These are phyloP conservation scores for Caenorhabditis plicata DNA, from an alignment of 2,888 invertebrate species.

Conservation along the genomic window DNA sequence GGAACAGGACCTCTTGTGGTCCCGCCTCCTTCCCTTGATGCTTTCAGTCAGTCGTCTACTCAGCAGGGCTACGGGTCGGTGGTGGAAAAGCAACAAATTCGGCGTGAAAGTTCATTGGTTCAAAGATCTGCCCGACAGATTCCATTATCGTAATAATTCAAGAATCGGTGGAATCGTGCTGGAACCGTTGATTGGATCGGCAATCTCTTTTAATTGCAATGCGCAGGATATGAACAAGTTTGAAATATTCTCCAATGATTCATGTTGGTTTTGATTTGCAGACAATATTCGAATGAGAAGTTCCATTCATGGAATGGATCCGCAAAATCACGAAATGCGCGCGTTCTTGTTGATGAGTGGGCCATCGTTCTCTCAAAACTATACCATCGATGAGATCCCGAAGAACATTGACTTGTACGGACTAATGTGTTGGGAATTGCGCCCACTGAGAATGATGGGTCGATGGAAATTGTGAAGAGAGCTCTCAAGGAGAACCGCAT, in stretches of 20 bases:
- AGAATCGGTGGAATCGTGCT: conserved; percentile 68
- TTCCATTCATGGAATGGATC: conserved; percentile 48
- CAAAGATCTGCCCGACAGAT: conserved; percentile 70
- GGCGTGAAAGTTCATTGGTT: conserved; percentile 42
- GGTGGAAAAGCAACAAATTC: too few relatives aligned
- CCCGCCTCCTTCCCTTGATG: too few relatives aligned
- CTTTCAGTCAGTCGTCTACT: too few relatives aligned
- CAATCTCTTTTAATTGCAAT: conserved; percentile 41
- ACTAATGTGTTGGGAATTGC: conserved; percentile 72
- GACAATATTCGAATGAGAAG: conserved; percentile 28
- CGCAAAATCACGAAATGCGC: conserved; percentile 42
- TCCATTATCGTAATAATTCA: conserved; percentile 73
- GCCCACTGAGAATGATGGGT: conserved; percentile 68
- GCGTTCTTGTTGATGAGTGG: conserved; percentile 52
- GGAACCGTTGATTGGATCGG: conserved; percentile 66
- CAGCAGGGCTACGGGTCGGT: too few relatives aligned
- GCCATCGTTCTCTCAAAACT: conserved; percentile 71
- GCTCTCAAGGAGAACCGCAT: conserved; percentile 27
- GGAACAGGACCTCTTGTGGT: too few relatives aligned
- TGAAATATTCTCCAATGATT: background rate
- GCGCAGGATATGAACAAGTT: conserved; percentile 27
- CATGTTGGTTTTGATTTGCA: conserved; percentile 1
- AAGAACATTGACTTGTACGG: conserved; percentile 74
- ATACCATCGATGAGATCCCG: conserved; percentile 69
- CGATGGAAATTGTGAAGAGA: conserved; percentile 30